Evolutionary conservation across 2,113 vertebrate species (phyloP).

Genomic region (Arizona elegans): DNA sequence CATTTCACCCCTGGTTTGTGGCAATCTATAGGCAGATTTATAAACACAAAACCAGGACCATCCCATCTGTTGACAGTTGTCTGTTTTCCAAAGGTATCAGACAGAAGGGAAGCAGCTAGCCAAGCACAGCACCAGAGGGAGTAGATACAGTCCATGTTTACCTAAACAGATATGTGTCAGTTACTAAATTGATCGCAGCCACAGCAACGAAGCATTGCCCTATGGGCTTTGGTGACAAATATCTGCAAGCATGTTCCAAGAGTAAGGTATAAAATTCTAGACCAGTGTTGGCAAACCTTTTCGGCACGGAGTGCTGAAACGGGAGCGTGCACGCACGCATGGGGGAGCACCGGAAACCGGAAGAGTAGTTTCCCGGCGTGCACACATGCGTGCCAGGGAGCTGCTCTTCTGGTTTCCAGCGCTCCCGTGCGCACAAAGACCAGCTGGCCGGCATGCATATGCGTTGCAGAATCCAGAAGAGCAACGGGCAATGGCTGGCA

Average conservation of each 20-base stretch:
- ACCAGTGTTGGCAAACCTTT: neutral
- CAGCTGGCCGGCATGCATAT: too few species aligned
- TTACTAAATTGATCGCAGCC: neutral
- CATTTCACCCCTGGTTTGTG: too few species aligned
- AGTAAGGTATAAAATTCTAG: neutral
- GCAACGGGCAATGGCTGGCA: too few species aligned
- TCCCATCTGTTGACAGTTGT: neutral
- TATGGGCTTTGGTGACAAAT: neutral
- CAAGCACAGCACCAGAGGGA: fast-evolving
- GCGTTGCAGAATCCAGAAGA: too few species aligned
- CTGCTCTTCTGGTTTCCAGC: too few species aligned
- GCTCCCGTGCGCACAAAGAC: too few species aligned
- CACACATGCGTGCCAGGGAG: too few species aligned
- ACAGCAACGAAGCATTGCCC: neutral
- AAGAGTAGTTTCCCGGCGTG: too few species aligned
- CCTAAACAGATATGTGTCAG: too few species aligned
- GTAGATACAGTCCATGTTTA: neutral
- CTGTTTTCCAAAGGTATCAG: neutral
- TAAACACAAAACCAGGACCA: neutral
- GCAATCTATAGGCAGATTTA: neutral
- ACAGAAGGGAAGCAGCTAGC: neutral
- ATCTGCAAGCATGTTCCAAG: neutral
- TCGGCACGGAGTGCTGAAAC: too few species aligned
- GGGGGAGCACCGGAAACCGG: too few species aligned
- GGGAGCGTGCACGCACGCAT: too few species aligned